Evolutionary conservation across 2,888 invertebrate genomes (phyloP).

Genomic region (Furcula furcula): DNA sequence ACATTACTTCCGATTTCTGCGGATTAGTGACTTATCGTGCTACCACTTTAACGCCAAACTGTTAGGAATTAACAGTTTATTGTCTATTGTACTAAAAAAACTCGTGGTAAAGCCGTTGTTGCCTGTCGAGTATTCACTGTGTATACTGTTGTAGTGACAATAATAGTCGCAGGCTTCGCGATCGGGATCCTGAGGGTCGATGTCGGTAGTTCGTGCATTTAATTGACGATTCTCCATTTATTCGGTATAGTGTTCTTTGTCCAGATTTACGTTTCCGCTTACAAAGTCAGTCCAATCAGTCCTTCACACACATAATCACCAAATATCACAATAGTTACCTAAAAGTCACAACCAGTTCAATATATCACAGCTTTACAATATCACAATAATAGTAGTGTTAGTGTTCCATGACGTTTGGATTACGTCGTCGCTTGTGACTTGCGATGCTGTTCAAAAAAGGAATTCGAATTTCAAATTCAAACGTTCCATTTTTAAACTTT

Average conservation of each 20-base stretch:
- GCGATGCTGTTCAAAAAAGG: conserved; percentile 2
- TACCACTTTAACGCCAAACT: too few relatives aligned
- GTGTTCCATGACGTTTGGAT: conserved; percentile 32
- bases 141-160: conserved; percentile 71
- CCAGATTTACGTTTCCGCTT: conserved; percentile 39
- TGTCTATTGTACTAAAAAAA: too few relatives aligned
- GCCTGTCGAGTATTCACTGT: conserved; percentile 20
- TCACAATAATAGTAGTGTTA: conserved; percentile 63
- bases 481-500: background rate
- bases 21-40: too few relatives aligned
- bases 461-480: background rate
- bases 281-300: conserved; percentile 37
- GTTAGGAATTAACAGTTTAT: too few relatives aligned
- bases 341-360: conserved; percentile 75
- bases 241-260: conserved; percentile 27
- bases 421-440: conserved; percentile 36
- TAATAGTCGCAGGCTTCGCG: conserved; percentile 53
- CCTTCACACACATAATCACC: conserved; percentile 50
- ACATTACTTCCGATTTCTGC: too few relatives aligned
- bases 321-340: conserved; percentile 82
- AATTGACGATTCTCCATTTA: conserved; percentile 18
- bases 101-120: conserved; percentile 13
- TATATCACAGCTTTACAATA: conserved; percentile 78
- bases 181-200: conserved; percentile 12
- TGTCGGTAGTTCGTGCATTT: conserved; percentile 15